Conservation (phyloP, 2,888 invertebrate species). For the Pterostichus niger region DNA sequence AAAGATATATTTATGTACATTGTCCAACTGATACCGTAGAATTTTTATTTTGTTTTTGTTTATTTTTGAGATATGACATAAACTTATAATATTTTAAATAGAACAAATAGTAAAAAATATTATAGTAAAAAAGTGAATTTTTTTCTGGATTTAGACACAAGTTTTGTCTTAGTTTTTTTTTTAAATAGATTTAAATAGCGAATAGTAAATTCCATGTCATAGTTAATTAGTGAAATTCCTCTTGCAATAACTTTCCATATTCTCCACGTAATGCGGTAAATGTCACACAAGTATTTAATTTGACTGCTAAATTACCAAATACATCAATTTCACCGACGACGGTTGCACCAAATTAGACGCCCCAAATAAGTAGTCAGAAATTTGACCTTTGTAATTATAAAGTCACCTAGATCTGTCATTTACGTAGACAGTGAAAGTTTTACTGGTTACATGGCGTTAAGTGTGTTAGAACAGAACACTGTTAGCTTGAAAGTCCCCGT, state of each 20-base stretch:
- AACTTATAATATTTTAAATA: too few species aligned
- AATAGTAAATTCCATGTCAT: too few species aligned
- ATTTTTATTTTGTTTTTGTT: too few species aligned
- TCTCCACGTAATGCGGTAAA: not conserved
- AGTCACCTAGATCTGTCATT: slow-evolving; percentile 66
- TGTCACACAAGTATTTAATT: slow-evolving; percentile 23
- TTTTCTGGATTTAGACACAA: too few species aligned
- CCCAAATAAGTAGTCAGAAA: slow-evolving; percentile 51
- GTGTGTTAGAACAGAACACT: slow-evolving; percentile 2
- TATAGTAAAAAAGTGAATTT: too few species aligned
- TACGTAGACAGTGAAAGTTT: slow-evolving; percentile 60
- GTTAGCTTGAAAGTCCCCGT: slow-evolving; percentile 10
- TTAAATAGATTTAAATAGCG: too few species aligned
- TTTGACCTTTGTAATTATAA: slow-evolving; percentile 63
- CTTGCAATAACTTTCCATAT: not conserved
- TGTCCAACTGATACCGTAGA: too few species aligned
- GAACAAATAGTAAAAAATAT: too few species aligned
- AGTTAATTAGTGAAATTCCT: slow-evolving; percentile 36
- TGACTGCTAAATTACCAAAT: slow-evolving; percentile 35
- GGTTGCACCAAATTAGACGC: slow-evolving; percentile 53
- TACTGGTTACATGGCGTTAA: slow-evolving; percentile 28
- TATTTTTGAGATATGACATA: too few species aligned
- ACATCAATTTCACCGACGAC: slow-evolving; percentile 47
- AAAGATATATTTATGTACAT: too few species aligned
- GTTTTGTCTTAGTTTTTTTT: too few species aligned